Conservation (phyloP, 2,888 invertebrate species). For the Lithophane ornitopus region DNA sequence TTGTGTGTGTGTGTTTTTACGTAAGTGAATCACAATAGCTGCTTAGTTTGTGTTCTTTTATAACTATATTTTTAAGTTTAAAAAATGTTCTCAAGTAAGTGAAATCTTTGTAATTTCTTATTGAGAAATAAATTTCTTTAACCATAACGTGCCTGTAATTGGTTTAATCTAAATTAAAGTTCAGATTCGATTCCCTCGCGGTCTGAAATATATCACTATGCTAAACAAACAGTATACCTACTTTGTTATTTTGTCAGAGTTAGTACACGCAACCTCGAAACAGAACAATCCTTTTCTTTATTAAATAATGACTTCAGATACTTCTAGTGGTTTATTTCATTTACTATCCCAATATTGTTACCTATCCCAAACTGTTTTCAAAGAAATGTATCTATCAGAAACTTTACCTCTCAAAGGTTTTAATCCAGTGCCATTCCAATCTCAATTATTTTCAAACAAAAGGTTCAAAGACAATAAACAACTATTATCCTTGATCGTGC, state of each 20-base stretch:
- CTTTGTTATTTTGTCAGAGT: neutral
- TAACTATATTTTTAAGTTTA: no score
- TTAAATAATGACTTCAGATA: neutral
- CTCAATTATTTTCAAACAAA: slow-evolving; percentile 34
- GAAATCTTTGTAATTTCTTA: no score
- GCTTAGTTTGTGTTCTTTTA: no score
- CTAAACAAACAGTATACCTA: no score
- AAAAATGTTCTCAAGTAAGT: no score
- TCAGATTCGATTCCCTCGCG: neutral
- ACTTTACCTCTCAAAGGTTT: slow-evolving; percentile 2
- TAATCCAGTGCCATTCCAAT: slow-evolving; percentile 32
- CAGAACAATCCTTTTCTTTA: neutral
- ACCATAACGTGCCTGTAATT: neutral
- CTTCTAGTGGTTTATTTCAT: neutral
- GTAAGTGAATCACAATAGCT: no score
- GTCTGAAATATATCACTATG: neutral
- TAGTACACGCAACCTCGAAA: neutral
- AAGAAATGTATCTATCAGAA: neutral
- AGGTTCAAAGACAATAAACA: slow-evolving; percentile 17
- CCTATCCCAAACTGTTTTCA: neutral
- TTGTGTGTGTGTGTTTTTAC: no score
- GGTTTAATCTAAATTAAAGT: neutral
- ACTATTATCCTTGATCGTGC: slow-evolving; percentile 16
- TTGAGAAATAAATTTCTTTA: no score
- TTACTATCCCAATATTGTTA: neutral